A percentile compares a stretch with the other conserved stretches of the same genome.
These are phyloP conservation scores for Archocentrus centrarchus DNA, from an alignment of 2,113 vertebrate species.

Conservation along the genomic window DNA sequence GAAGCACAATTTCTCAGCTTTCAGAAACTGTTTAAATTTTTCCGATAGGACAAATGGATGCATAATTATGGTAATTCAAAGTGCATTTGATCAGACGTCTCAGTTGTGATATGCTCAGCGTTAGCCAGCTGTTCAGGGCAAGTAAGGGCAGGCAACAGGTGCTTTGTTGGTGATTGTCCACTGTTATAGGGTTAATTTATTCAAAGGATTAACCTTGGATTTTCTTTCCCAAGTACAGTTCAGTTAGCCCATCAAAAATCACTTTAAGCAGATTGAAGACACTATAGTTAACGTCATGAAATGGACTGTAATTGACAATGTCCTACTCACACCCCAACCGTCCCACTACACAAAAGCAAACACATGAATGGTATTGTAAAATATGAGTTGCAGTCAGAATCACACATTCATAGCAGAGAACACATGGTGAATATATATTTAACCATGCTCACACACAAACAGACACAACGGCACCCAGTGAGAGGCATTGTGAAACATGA, in stretches of 20 bases:
- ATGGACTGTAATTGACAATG: neutral
- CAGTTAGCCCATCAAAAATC: neutral
- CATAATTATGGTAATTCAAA: no score
- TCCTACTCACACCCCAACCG: neutral
- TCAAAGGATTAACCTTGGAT: conserved; percentile 16
- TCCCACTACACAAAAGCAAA: neutral
- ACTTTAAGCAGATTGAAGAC: neutral
- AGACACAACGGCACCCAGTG: neutral
- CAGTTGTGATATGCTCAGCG: no score
- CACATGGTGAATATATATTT: conserved; percentile 51
- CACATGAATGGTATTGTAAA: conserved; percentile 29
- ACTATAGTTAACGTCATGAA: conserved; percentile 17
- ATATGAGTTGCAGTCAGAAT: conserved; percentile 49
- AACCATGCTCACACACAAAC: conserved; percentile 18
- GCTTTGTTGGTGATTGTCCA: no score
- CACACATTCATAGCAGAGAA: conserved; percentile 17
- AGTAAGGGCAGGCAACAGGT: no score
- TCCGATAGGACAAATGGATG: no score
- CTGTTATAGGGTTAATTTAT: neutral
- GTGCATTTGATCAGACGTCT: no score
- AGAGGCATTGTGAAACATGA: conserved; percentile 31
- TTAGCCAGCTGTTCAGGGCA: no score
- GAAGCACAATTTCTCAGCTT: no score
- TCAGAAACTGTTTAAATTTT: no score
- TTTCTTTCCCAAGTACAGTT: neutral